Conservation (phyloP, 2,113 vertebrate species). For the Zosterops japonicus region DNA sequence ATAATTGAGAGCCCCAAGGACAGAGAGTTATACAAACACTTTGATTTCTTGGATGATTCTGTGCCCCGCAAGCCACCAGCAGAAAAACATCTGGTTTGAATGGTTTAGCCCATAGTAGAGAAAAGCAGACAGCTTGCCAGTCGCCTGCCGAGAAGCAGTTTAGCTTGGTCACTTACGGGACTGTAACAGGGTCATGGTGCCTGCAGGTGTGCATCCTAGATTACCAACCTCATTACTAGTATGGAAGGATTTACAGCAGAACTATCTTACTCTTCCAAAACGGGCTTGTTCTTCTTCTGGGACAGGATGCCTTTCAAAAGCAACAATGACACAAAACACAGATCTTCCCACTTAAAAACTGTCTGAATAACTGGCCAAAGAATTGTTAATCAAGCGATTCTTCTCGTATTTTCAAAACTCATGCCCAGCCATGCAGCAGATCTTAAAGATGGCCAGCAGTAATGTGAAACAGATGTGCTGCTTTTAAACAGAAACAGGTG, state of each 20-base stretch:
- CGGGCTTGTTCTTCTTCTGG: not conserved
- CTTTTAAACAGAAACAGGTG: conserved; percentile 69
- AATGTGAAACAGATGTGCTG: conserved; percentile 58
- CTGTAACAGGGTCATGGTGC: not conserved
- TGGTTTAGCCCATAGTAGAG: not conserved
- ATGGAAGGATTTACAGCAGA: not conserved
- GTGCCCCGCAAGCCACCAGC: not conserved
- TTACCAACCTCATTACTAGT: not conserved
- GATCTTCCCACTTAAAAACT: not conserved
- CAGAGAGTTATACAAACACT: conserved; percentile 22
- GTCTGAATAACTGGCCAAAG: not conserved
- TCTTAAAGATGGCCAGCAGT: conserved; percentile 53
- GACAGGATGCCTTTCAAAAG: not conserved
- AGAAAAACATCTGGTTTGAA: conserved; percentile 26
- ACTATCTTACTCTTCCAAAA: not conserved
- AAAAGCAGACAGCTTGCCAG: not conserved
- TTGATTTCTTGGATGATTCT: not conserved
- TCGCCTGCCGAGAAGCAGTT: not conserved
- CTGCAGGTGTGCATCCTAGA: conserved; percentile 29
- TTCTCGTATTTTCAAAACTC: conserved; percentile 28
- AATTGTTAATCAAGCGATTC: conserved; percentile 37
- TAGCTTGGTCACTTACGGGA: not conserved
- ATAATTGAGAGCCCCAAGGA: conserved; percentile 17
- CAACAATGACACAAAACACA: not conserved
- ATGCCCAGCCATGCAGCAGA: conserved; percentile 42